Evolutionary conservation across 2,888 invertebrate genomes (phyloP).

Genomic region (Gandaritis pyraliata): DNA sequence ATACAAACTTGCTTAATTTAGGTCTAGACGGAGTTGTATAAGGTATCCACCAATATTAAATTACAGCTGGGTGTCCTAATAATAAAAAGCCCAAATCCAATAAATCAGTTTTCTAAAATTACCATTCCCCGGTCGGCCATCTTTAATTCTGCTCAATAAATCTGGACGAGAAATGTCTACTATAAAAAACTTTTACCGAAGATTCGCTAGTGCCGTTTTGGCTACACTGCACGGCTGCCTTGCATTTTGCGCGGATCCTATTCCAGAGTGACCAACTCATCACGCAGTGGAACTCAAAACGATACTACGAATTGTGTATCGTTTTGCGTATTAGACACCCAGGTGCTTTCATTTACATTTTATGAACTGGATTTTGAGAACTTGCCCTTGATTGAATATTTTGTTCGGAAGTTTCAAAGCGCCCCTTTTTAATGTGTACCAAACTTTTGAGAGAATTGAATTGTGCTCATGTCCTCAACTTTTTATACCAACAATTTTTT

Average conservation of each 20-base stretch:
- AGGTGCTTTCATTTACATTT: constrained; percentile 68
- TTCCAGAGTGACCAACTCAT: no score
- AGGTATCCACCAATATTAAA: no score
- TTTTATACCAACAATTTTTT: no score
- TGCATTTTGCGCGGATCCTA: no score
- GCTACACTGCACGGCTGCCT: no score
- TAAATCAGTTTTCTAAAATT: constrained; percentile 20
- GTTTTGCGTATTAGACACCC: no score
- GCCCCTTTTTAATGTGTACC: neutral
- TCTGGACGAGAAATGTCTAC: constrained; percentile 32
- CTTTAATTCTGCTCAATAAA: constrained; percentile 40
- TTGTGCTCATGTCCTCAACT: neutral
- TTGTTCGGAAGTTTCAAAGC: constrained; percentile 3
- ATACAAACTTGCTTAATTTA: no score
- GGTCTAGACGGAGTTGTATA: no score
- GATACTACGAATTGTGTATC: no score
- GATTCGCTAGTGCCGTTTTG: no score
- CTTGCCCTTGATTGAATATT: constrained; percentile 1
- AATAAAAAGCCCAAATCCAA: constrained; percentile 19
- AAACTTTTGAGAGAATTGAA: neutral
- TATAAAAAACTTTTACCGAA: no score
- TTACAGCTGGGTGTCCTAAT: neutral
- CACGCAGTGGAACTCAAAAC: no score
- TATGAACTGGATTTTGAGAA: constrained; percentile 58
- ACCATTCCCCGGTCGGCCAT: constrained; percentile 27